Conservation (phyloP, 2,888 invertebrate species). For the Morinoia aosen region DNA sequence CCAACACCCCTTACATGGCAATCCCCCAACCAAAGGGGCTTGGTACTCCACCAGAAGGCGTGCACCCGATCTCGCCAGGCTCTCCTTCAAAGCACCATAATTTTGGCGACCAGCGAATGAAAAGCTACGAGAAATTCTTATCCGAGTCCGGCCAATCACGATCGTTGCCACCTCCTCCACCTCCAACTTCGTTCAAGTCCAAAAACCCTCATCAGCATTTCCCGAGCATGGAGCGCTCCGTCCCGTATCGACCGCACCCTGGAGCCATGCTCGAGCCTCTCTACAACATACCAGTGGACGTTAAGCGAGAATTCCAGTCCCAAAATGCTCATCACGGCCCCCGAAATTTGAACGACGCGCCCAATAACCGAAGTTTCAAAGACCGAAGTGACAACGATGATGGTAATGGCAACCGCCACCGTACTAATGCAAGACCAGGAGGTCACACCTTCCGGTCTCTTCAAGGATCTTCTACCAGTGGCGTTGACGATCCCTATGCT, state of each 20-base stretch:
- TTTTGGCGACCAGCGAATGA: slow-evolving; percentile 34
- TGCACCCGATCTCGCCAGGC: background rate
- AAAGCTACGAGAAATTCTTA: slow-evolving; percentile 35
- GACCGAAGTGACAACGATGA: background rate
- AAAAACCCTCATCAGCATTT: slow-evolving; percentile 12
- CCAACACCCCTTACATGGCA: slow-evolving; percentile 7
- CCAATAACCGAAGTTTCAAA: background rate
- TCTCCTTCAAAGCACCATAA: background rate
- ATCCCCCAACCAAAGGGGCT: slow-evolving; percentile 1
- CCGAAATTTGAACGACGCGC: background rate
- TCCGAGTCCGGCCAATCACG: slow-evolving; percentile 34
- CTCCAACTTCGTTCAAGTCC: slow-evolving; percentile 20
- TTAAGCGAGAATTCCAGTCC: background rate
- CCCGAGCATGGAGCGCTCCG: background rate
- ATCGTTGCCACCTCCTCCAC: slow-evolving; percentile 6
- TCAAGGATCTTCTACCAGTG: background rate
- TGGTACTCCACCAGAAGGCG: background rate
- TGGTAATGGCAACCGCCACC: background rate
- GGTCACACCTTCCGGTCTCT: background rate
- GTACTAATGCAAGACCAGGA: background rate
- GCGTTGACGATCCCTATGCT: slow-evolving; percentile 25
- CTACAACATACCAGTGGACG: background rate
- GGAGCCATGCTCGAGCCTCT: background rate
- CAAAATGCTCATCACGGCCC: background rate
- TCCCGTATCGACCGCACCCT: background rate